Evolutionary conservation across 1,140 invertebrate genomes (phyloP).

Genomic region (Thalassaphorura encarpata): DNA sequence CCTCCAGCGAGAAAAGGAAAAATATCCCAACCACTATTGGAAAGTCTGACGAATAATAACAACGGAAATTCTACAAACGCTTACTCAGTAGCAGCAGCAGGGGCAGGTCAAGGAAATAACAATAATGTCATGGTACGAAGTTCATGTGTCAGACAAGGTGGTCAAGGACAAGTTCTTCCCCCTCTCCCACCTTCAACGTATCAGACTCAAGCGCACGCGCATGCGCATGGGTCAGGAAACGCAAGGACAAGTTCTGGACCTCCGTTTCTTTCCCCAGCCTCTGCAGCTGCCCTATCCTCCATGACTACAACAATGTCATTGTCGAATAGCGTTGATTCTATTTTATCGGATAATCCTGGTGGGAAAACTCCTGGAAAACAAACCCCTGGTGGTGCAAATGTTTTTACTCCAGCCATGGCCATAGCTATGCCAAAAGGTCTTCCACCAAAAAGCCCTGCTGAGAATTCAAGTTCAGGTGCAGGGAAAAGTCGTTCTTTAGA

Average conservation of each 20-base stretch:
- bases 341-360: constrained; percentile 12
- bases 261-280: constrained; percentile 27
- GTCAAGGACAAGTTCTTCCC: constrained; percentile 3
- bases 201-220: background rate
- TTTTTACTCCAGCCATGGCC: constrained; percentile 24
- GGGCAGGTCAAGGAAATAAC: too few relatives aligned
- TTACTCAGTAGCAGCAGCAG: too few relatives aligned
- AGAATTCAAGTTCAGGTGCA: background rate
- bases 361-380: background rate
- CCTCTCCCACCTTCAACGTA: constrained; percentile 1
- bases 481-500: constrained; percentile 27
- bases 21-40: constrained; percentile 67
- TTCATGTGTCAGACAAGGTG: too few relatives aligned
- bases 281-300: background rate
- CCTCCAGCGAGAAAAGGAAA: constrained; percentile 68
- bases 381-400: constrained; percentile 9
- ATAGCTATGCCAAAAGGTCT: constrained; percentile 24
- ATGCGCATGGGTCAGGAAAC: background rate
- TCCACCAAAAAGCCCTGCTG: constrained; percentile 23
- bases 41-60: too few relatives aligned
- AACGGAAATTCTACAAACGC: too few relatives aligned
- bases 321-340: constrained; percentile 29
- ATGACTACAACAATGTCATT: constrained; percentile 8
- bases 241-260: constrained; percentile 27
- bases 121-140: too few relatives aligned